Percentiles rank a stretch among this genome's conserved stretches.
Conservation (phyloP, 2,113 vertebrate genomes). For the Sceloporus tristichus region DNA sequence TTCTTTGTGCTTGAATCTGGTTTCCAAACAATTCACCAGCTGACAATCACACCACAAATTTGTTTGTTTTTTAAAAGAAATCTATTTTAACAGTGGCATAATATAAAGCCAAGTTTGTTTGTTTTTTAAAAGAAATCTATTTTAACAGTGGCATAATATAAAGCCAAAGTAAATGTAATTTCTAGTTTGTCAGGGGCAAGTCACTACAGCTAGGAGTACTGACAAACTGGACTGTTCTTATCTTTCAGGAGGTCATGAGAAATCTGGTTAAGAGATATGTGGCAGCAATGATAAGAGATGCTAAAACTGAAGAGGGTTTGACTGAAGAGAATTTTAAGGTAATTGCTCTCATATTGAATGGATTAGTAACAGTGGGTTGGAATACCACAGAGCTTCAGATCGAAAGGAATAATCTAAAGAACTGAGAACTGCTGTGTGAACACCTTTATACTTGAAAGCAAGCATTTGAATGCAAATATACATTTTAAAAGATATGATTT, state of each 20-base stretch:
- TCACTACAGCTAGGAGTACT: background rate
- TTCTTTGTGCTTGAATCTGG: too few relatives aligned
- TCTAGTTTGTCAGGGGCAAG: too few relatives aligned
- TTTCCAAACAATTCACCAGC: too few relatives aligned
- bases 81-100: too few relatives aligned
- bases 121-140: too few relatives aligned
- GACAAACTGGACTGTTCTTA: conserved; percentile 32
- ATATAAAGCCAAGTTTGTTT: too few relatives aligned
- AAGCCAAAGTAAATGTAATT: too few relatives aligned
- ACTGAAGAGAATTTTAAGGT: conserved; percentile 99
- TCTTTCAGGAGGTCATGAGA: conserved; percentile 90
- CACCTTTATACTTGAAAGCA: background rate
- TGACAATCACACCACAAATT: too few relatives aligned
- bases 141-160: too few relatives aligned
- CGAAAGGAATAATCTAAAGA: background rate
- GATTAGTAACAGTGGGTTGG: background rate
- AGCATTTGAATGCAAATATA: background rate
- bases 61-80: too few relatives aligned
- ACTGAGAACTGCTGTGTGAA: background rate
- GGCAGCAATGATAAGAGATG: conserved; percentile 97
- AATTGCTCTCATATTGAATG: conserved; percentile 9
- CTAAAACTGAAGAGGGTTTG: conserved; percentile 93
- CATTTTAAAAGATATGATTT: background rate
- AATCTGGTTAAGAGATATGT: conserved; percentile 96
- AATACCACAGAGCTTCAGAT: background rate